These are phyloP conservation scores for Lepidocolaptes lacrymiger DNA, from an alignment of 2,797 vertebrate species.

Conservation along the genomic window DNA sequence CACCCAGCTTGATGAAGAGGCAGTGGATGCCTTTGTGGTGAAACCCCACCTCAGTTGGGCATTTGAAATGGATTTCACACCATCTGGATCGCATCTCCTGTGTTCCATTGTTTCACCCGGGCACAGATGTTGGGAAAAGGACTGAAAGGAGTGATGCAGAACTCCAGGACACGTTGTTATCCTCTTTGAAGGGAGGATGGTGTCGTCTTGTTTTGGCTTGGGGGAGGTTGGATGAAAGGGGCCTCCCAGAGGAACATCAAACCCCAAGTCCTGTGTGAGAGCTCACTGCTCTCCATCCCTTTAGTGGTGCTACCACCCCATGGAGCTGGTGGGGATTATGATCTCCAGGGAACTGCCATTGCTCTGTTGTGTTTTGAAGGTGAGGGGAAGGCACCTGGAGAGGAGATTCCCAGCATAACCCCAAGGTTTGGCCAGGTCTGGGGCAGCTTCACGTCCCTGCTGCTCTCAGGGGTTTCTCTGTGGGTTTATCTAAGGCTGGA, in stretches of 20 bases:
- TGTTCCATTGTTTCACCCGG: not conserved
- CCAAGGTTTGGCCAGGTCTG: not conserved
- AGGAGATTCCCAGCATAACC: not conserved
- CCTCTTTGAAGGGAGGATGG: not conserved
- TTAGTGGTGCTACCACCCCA: not conserved
- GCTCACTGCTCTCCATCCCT: not conserved
- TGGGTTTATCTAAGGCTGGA: not conserved
- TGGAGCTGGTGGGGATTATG: not conserved
- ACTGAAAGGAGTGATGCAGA: not conserved
- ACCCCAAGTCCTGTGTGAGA: not conserved
- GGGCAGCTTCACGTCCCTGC: not conserved
- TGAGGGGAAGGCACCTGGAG: fast-evolving
- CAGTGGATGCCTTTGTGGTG: not conserved
- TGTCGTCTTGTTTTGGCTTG: not conserved
- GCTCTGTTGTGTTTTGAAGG: not conserved
- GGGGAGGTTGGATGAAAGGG: not conserved
- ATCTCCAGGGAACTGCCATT: not conserved
- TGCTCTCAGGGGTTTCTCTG: not conserved
- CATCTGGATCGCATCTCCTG: not conserved
- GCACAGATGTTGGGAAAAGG: constrained; percentile 4
- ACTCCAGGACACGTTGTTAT: not conserved
- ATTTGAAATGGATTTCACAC: not conserved
- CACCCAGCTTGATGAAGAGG: not conserved
- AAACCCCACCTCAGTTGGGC: not conserved
- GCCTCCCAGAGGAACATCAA: not conserved